Conservation (phyloP, 2,888 invertebrate species). For the Acleris laterana region DNA sequence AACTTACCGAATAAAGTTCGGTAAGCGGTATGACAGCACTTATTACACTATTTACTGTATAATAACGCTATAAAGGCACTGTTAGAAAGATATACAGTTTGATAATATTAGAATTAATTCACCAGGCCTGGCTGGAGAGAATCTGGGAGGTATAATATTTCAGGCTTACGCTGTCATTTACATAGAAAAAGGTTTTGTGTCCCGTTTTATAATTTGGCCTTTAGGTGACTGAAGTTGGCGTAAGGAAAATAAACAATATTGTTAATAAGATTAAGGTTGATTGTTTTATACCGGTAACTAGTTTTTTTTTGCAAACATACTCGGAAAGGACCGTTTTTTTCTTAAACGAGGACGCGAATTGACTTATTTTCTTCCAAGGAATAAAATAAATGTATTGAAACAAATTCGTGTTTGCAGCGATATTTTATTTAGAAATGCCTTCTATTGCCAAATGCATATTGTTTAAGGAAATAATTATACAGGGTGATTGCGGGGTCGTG, state of each 20-base stretch:
- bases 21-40: neutral
- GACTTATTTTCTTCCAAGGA: too few species aligned
- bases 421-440: too few species aligned
- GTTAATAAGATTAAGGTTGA: too few species aligned
- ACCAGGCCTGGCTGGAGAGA: constrained; percentile 1
- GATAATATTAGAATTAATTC: constrained; percentile 29
- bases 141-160: constrained; percentile 22
- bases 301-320: too few species aligned
- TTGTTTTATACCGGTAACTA: too few species aligned
- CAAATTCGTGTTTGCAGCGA: too few species aligned
- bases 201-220: constrained; percentile 11
- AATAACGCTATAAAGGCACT: neutral
- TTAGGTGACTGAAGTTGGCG: neutral
- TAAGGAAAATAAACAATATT: neutral
- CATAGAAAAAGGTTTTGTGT: constrained; percentile 36
- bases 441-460: too few species aligned
- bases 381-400: too few species aligned
- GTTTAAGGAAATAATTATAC: too few species aligned
- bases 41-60: neutral
- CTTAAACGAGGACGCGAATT: too few species aligned
- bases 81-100: constrained; percentile 1
- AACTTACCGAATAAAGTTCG: neutral
- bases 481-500: too few species aligned
- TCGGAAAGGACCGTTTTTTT: too few species aligned
- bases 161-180: constrained; percentile 31